phyloP scores from a whole-genome alignment of 2,113 vertebrate species.

The rabbit (Oryctolagus cuniculus) region mOryCun1.1 NC_091437.1:12337501-12338000 shows the following conservation, averaged over 20 bases:
- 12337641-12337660: not conserved
- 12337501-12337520: not conserved
- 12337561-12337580: not conserved
- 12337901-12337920: slow-evolving; percentile 28
- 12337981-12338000: slow-evolving; percentile 21
- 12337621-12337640: not conserved
- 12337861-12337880: not conserved
- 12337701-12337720: not conserved
- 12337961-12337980: not conserved
- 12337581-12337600: not conserved
- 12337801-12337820: not conserved
- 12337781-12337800: not conserved
- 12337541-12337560: not conserved
- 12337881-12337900: slow-evolving; percentile 46
- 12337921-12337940: slow-evolving; percentile 38
- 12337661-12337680: not conserved
- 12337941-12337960: not conserved
- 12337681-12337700: not conserved
- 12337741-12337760: not conserved
- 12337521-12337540: not conserved
- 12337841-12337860: not conserved
- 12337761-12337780: slow-evolving; percentile 4
- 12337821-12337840: not conserved
- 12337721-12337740: slow-evolving; percentile 8
- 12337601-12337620: not conserved